Evolutionary conservation across 2,797 vertebrate species (phyloP), one percentile per base, ranked within the genome.

Genomic region (Acrossocheilus fasciatus): DNA sequence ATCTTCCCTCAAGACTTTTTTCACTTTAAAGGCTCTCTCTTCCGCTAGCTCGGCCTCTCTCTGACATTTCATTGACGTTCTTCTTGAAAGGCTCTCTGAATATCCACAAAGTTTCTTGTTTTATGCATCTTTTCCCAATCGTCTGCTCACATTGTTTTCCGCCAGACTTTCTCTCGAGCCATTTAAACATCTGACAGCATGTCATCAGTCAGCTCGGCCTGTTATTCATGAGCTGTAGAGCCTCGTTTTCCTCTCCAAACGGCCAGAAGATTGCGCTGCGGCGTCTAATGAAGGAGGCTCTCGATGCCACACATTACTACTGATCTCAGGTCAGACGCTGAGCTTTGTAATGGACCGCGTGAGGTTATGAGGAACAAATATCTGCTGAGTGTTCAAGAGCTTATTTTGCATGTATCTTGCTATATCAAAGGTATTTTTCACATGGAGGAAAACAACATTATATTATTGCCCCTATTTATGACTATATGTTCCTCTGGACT

Each of bases 111-210:
- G 45, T 6, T 50, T 50, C 73, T 43, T 43, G 9, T 47, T 17
- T 47, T 11, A 12, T 62, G 59, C 59, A 12, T 26, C 15, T 64
- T 39, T 1, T 18, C 41, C 59, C 39, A 18, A 6, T 73, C 80
- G 30, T 52, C 75, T 39, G 15, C 79, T 59, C 66, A 30, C 36
- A 10, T 74, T 52, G 43, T 8, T 26, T 82, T 12, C 20, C 23
- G 18, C 41, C 14, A 57, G 62, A 39, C 45, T 82, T 68, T 69
- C 79, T 47, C 74, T 83, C 2, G 30, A 87, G 86, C 77, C 30
- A 68, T 75, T 87, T 86, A 87, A 81, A 89, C 89, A 73, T 82
- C 45, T 90, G 87, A 93, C 89, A 87, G 90, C 82, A 90, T 87
- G 83, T 86, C 87, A 91, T 84, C 79, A 84, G 88, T 82, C 74